A percentile compares a stretch with the other conserved stretches of the same genome.
Conservation (phyloP, 2,113 vertebrate genomes). For the Synodontis membranacea region DNA sequence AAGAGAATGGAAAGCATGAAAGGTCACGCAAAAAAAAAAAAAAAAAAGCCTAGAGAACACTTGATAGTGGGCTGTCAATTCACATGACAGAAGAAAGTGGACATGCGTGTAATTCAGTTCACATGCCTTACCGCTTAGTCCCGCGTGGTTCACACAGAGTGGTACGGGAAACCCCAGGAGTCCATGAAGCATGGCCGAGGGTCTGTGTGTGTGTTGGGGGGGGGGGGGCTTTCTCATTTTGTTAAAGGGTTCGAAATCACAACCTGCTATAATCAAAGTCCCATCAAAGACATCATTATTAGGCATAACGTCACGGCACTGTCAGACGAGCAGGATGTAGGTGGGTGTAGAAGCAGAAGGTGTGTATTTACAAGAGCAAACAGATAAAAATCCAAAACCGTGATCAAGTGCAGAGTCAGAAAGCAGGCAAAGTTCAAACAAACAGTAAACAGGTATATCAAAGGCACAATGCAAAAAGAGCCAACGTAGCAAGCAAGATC, state of each 20-base stretch:
- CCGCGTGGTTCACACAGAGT: background rate
- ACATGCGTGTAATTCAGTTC: background rate
- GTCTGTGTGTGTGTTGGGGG: too few relatives aligned
- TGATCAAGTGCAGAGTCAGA: too few relatives aligned
- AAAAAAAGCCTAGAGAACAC: slow-evolving; percentile 5
- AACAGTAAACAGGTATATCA: too few relatives aligned
- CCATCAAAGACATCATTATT: background rate
- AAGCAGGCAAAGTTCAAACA: too few relatives aligned
- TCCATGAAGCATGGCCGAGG: background rate
- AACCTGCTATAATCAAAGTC: background rate
- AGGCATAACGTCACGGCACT: background rate
- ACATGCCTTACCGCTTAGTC: background rate
- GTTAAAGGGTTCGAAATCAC: background rate
- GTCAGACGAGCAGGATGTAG: too few relatives aligned
- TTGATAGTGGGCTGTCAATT: background rate
- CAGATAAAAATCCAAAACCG: too few relatives aligned
- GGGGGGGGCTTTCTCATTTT: background rate
- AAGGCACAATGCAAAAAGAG: too few relatives aligned
- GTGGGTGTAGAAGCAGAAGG: too few relatives aligned
- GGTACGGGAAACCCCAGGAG: background rate
- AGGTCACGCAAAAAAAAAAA: slow-evolving; percentile 13
- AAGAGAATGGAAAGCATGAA: background rate
- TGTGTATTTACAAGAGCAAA: too few relatives aligned
- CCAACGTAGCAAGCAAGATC: too few relatives aligned
- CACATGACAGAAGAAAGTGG: background rate